Base-by-base conservation (phyloP, 1,140 invertebrate species). In the Spodoptera frugiperda region DNA sequence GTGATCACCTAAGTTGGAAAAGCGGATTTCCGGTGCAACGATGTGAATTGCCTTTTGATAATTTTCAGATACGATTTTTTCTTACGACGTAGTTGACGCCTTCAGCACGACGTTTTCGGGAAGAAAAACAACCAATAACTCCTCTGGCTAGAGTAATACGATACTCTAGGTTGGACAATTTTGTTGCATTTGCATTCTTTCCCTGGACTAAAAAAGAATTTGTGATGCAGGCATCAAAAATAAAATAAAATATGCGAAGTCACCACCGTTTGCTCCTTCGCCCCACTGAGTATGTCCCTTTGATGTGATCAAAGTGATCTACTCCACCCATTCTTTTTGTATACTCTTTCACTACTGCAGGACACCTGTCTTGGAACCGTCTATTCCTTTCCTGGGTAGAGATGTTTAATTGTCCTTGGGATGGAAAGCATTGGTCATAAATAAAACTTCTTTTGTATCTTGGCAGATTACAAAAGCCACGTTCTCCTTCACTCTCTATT, bases 41-140 rank as follows among this genome's bases (percentile, higher is more conserved):
- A 68, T 68, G 25, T 68, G 65, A 68, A 68, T 33, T 33, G 14
- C 44, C 65, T 68, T 49, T 68, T 68, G 65, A 14, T 51, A 53
- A 68, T 68, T 68, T 21, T 68, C 65, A 30, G 65, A 68, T 15
- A n/a, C 30, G 46, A 25, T 68, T 68, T 68, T 68, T 68, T 51
- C 65, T 68, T 46, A 68, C 65, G 12, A 51, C n/a, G 46, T 68
- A 68, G 21, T 68, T 68, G 19, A 68, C 65, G 25, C n/a, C n/a
- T n/a, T 25, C 48, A 68, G 65, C 15, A 25, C 65, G 19, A 49
- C 65, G 65, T 68, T 68, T 68, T 68, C 65, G 65, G 65, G 46
- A 68, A 14, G 48, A 68, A 51, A 51, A n/a, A 14, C 48, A 54
- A 46, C 61, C 61, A 46, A 65, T 65, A 65, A 65, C 15, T 46